Percentiles rank a stretch among this genome's conserved stretches.
These are phyloP conservation scores for Staurois parvus DNA, from an alignment of 2,797 vertebrate species.

Conservation along the genomic window DNA sequence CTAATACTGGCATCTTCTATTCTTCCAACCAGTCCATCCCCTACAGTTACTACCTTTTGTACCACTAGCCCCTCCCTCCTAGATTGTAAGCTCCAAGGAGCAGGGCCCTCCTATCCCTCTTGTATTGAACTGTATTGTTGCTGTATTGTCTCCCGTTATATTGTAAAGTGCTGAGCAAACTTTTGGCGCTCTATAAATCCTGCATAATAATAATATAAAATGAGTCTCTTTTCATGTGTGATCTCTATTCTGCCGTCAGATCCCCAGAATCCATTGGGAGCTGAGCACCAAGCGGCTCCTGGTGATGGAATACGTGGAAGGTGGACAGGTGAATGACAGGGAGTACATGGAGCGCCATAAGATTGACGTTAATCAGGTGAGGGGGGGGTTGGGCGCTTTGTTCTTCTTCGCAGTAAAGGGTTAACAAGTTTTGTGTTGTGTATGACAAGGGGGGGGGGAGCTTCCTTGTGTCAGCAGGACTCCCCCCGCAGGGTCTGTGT, in stretches of 20 bases:
- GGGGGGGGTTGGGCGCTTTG: not conserved
- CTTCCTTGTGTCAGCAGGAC: constrained; percentile 2
- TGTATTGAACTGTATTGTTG: too few relatives aligned
- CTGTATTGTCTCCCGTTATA: too few relatives aligned
- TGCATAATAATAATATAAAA: not conserved
- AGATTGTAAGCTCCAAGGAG: too few relatives aligned
- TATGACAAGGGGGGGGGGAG: constrained; percentile 16
- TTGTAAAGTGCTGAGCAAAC: too few relatives aligned
- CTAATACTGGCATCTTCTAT: too few relatives aligned
- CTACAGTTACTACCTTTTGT: too few relatives aligned
- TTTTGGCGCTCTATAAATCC: too few relatives aligned
- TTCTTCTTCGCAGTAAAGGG: not conserved
- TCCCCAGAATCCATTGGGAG: constrained; percentile 93
- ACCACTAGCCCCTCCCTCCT: too few relatives aligned
- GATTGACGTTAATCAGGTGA: constrained; percentile 92
- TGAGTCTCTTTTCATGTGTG: too few relatives aligned
- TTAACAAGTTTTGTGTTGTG: constrained; percentile 1
- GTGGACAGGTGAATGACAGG: constrained; percentile 92
- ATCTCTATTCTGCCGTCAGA: constrained; percentile 72
- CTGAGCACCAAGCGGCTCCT: constrained; percentile 91
- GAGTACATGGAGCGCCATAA: constrained; percentile 87
- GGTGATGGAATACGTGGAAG: constrained; percentile 95
- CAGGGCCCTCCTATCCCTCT: too few relatives aligned
- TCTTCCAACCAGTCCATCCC: too few relatives aligned
- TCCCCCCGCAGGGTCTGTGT: constrained; percentile 1